A percentile compares a stretch with the other conserved stretches of the same genome.
Conservation (phyloP, 2,797 vertebrate genomes). For the Emydoidea blandingii region DNA sequence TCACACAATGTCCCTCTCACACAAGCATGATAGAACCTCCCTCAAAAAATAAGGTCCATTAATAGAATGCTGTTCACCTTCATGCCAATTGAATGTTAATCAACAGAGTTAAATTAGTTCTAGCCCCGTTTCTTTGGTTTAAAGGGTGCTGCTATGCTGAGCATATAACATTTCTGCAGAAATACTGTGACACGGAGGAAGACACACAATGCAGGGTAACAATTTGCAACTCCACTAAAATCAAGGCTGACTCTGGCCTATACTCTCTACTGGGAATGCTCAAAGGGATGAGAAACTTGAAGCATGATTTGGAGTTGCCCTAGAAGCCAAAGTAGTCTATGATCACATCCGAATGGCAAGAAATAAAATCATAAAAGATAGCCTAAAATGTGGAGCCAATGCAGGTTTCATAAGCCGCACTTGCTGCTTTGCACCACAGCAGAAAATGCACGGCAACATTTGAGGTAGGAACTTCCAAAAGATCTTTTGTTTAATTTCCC, state of each 20-base stretch:
- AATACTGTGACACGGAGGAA: neutral
- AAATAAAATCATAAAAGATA: neutral
- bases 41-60: neutral
- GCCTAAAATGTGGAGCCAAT: neutral
- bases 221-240: neutral
- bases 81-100: constrained; percentile 47
- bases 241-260: neutral
- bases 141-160: neutral
- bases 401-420: neutral
- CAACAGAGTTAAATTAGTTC: constrained; percentile 32
- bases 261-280: neutral
- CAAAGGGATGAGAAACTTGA: fast-evolving
- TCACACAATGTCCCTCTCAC: constrained; percentile 53
- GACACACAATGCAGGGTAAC: neutral
- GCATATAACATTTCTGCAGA: neutral
- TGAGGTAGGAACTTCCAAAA: neutral
- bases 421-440: neutral
- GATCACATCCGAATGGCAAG: neutral
- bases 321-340: neutral
- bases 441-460: neutral
- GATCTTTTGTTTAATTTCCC: neutral
- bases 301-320: neutral
- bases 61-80: constrained; percentile 57
- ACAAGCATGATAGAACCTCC: neutral
- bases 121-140: constrained; percentile 31